Percentiles rank a stretch among this genome's conserved stretches.
phyloP scores from a whole-genome alignment of 2,797 vertebrate species.

The Notolepis coatsorum region DNA sequence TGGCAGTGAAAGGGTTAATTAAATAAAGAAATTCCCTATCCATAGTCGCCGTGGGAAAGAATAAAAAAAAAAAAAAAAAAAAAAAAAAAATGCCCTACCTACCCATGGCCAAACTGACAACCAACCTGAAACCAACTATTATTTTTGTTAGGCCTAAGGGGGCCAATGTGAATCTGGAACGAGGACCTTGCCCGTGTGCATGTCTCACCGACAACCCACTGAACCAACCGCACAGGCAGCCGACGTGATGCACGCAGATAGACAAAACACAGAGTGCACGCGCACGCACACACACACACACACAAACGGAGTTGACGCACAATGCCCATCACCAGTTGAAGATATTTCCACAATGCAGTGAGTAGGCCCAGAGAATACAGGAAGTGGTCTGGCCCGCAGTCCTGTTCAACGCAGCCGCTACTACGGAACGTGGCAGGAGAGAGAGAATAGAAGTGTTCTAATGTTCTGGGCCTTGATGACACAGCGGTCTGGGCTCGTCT shows the following conservation, averaged over 20 bases:
- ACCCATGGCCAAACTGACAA: no score
- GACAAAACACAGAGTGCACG: background rate
- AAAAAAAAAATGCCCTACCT: no score
- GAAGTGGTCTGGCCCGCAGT: constrained; percentile 23
- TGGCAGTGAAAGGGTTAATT: no score
- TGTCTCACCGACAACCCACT: background rate
- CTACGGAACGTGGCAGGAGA: constrained; percentile 35
- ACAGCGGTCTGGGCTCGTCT: background rate
- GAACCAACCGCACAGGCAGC: constrained; percentile 11
- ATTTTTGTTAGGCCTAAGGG: no score
- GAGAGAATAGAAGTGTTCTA: constrained; percentile 51
- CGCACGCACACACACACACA: background rate
- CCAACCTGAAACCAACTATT: no score
- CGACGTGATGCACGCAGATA: no score
- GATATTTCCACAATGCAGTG: constrained; percentile 53
- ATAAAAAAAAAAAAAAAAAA: no score
- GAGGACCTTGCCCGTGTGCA: constrained; percentile 25
- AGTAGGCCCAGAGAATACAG: constrained; percentile 24
- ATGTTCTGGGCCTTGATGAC: background rate
- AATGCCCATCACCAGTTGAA: constrained; percentile 43
- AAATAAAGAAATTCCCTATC: no score
- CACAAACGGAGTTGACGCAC: constrained; percentile 12
- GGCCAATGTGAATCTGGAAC: constrained; percentile 25
- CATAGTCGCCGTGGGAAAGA: no score
- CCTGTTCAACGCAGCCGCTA: constrained; percentile 52